A percentile compares a stretch with the other conserved stretches of the same genome.
Evolutionary conservation across 2,797 vertebrate species (phyloP).

Genomic region (Todus mexicanus): DNA sequence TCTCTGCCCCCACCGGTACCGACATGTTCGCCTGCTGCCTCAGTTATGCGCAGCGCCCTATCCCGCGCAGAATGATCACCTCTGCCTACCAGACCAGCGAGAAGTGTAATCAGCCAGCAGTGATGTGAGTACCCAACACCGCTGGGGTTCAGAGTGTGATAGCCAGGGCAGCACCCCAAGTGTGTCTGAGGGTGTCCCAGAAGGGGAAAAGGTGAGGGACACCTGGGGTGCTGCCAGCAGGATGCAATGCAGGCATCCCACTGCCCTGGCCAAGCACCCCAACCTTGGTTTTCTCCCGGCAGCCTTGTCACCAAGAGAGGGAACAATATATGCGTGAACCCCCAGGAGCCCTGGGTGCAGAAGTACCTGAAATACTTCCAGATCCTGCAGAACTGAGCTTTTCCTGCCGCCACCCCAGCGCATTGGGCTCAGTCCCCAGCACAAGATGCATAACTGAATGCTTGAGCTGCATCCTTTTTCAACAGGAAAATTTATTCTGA

Average conservation of each 20-base stretch:
- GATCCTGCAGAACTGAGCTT: fast-evolving
- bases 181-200: fast-evolving
- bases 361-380: fast-evolving
- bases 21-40: fast-evolving
- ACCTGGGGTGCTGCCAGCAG: not conserved
- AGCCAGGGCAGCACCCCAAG: not conserved
- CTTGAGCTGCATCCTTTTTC: not conserved
- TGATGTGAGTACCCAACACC: not conserved
- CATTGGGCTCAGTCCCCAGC: fast-evolving
- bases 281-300: not conserved
- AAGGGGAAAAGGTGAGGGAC: not conserved
- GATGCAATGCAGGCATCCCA: fast-evolving
- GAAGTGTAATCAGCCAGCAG: fast-evolving
- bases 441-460: fast-evolving
- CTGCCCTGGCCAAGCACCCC: not conserved
- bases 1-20: not conserved
- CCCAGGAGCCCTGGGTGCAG: not conserved
- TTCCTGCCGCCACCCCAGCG: not conserved
- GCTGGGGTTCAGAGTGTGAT: fast-evolving
- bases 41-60: fast-evolving
- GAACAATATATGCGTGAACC: fast-evolving
- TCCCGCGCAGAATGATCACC: fast-evolving
- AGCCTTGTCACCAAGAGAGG: not conserved
- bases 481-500: not conserved
- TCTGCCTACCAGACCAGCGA: fast-evolving